A percentile compares a stretch with the other conserved stretches of the same genome.
Conservation (phyloP, 2,113 vertebrate species). For the Carollia perspicillata region DNA sequence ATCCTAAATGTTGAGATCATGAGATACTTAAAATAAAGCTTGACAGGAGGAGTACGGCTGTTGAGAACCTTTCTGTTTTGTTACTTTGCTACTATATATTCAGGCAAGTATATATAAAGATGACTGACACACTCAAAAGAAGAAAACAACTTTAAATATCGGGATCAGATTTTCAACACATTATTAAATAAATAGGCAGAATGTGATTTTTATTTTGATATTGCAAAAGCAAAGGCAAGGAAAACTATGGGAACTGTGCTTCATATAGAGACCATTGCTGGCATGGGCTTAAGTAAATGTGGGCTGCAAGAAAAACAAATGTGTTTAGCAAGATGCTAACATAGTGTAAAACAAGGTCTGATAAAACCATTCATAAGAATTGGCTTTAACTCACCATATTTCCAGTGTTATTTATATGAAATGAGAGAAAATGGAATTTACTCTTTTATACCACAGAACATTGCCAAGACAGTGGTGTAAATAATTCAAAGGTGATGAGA, state of each 20-base stretch:
- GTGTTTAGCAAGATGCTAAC: neutral
- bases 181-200: neutral
- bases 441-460: neutral
- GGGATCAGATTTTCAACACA: neutral
- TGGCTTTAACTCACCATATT: neutral
- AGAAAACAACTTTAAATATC: neutral
- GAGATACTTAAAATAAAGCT: neutral
- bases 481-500: neutral
- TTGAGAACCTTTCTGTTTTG: neutral
- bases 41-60: neutral
- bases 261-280: neutral
- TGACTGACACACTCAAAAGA: neutral
- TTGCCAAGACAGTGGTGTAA: neutral
- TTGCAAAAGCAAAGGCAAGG: neutral
- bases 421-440: neutral
- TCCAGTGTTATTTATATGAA: neutral
- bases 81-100: neutral
- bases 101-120: neutral
- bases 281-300: neutral
- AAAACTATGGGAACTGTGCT: neutral
- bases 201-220: neutral
- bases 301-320: neutral
- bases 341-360: neutral
- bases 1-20: neutral
- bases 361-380: neutral